Evolutionary conservation across 2,113 vertebrate species (phyloP).

Genomic region (Genyomyrus donnyi): DNA sequence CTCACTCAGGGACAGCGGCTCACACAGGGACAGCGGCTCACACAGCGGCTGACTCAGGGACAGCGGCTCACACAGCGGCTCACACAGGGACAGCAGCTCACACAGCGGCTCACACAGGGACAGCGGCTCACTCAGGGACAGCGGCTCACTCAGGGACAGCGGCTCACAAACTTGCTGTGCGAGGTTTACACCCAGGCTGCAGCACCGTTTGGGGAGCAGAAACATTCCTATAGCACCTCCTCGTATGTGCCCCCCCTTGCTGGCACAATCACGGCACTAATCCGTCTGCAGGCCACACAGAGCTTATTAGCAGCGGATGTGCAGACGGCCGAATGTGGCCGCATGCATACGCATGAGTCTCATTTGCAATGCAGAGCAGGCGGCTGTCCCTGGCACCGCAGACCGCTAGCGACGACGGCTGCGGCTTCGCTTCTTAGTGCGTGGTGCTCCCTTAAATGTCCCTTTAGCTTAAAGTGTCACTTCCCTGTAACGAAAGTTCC

Average conservation of each 20-base stretch:
- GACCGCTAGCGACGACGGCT: no score
- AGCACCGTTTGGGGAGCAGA: background rate
- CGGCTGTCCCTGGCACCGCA: background rate
- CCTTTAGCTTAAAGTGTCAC: background rate
- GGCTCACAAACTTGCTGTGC: background rate
- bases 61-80: no score
- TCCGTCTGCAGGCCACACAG: conserved; percentile 6
- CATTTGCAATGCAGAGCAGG: conserved; percentile 1
- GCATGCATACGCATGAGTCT: background rate
- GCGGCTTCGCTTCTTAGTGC: background rate
- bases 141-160: background rate
- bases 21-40: background rate
- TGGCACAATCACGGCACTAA: background rate
- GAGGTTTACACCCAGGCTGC: background rate
- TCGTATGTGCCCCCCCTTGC: background rate
- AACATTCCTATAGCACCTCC: background rate
- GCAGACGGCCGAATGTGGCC: background rate
- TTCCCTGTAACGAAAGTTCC: background rate
- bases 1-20: background rate
- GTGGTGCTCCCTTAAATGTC: background rate
- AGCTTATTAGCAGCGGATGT: background rate
- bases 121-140: no score
- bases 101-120: no score
- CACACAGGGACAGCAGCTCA: no score
- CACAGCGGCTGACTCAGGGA: no score